Base-by-base conservation (phyloP, 1,140 invertebrate genomes). In the Octopus bimaculoides region DNA sequence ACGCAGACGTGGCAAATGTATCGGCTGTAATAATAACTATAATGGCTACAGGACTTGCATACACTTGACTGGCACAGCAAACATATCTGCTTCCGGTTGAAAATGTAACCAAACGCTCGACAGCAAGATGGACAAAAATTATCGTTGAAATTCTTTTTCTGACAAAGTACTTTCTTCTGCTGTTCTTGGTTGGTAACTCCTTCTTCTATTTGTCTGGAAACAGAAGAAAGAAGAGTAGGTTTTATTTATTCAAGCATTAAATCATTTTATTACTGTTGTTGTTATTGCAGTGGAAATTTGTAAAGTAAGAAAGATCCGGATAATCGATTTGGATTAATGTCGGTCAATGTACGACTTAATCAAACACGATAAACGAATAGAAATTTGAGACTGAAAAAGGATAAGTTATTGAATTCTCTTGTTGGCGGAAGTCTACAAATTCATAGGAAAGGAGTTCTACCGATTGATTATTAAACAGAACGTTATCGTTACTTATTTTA, bases 91-190 rank as follows among this genome's bases (percentile, higher is more conserved):
- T 83, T 84, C 7, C 86, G 82, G 77, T 88, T 88, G 81, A 89
- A 88, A 69, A 89, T 84, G 76, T 86, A 81, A 6, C 86, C 85
- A 80, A 90, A 90, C 4, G 85, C 81, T 26, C 85, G 84, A 82
- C 87, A 90, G 78, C 89, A 90, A 5, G 89, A 82, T 53, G 90
- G 85, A 82, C 89, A 90, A 66, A 88, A 88, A 80, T 88, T 87
- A 78, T 90, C 87, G 81, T 90, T 90, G 55, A 90, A 88, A 54
- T 85, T 85, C 54, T 84, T 85, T 56, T 86, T 80, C 77, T 86
- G 82, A 8, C 87, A 76, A 5, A 90, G 79, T 54, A 89, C 81
- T 52, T 79, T 82, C 4, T 84, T 82, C 81, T 88, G 87, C 4
- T 82, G 81, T 52, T 88, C 83, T 55, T 89, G 86, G 52, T 86